Evolutionary conservation across 2,113 vertebrate genomes (phyloP).

Genomic region (Anolis sagrei): DNA sequence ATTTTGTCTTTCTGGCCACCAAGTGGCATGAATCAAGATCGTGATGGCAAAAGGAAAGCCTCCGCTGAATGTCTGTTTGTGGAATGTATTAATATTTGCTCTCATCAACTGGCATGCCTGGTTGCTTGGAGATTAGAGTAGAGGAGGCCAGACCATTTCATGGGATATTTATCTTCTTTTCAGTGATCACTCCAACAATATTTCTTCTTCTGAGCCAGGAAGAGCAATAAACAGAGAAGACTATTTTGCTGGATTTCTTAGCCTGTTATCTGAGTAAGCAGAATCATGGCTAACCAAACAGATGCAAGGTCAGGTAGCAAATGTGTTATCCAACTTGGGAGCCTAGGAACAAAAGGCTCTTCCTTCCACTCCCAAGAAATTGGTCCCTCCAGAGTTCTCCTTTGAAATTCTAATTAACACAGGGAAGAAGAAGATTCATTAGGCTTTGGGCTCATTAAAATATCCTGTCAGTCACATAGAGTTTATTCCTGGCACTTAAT

Average conservation of each 20-base stretch:
- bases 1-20: neutral
- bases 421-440: slow-evolving; percentile 75
- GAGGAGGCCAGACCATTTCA: neutral
- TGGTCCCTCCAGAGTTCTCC: slow-evolving; percentile 72
- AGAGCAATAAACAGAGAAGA: slow-evolving; percentile 40
- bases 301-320: slow-evolving; percentile 40
- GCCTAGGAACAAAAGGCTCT: slow-evolving; percentile 67
- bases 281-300: slow-evolving; percentile 57
- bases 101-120: neutral
- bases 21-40: neutral
- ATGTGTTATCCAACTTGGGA: slow-evolving; percentile 54
- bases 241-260: slow-evolving; percentile 45
- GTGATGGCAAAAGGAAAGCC: neutral
- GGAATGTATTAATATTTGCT: neutral
- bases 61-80: neutral
- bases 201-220: slow-evolving; percentile 32
- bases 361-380: slow-evolving; percentile 72
- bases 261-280: slow-evolving; percentile 52
- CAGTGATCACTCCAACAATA: slow-evolving; percentile 27
- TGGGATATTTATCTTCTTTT: neutral
- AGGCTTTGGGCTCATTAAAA: slow-evolving; percentile 76
- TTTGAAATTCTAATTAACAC: slow-evolving; percentile 81
- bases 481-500: slow-evolving; percentile 78
- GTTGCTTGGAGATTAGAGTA: neutral
- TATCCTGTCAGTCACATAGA: slow-evolving; percentile 69